Evolutionary conservation across 2,113 vertebrate genomes (phyloP).

Genomic region (Zapornia atra): DNA sequence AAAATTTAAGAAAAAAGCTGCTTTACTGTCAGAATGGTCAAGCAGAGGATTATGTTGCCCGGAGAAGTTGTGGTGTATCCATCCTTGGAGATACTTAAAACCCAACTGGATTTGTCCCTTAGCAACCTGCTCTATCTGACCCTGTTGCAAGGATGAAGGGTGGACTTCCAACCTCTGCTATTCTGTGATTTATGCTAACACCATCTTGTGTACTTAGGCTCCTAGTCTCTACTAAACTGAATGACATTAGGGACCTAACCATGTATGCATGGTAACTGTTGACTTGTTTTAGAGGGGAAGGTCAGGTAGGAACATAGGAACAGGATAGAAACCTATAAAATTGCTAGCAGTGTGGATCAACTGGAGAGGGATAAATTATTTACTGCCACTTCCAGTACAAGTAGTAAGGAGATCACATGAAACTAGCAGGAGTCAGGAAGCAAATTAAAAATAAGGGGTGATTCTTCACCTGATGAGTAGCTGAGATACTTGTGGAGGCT

Average conservation of each 20-base stretch:
- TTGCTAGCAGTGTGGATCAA: background rate
- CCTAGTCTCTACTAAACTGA: background rate
- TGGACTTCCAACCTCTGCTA: background rate
- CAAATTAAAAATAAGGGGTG: background rate
- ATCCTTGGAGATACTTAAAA: no score
- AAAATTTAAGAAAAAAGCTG: no score
- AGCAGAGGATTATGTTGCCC: no score
- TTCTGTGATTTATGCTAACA: background rate
- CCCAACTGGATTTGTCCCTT: no score
- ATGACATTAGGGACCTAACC: background rate
- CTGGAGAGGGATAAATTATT: background rate
- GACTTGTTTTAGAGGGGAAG: background rate
- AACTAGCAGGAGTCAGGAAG: background rate
- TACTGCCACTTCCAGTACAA: background rate
- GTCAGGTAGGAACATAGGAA: background rate
- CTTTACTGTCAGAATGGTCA: no score
- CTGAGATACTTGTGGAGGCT: background rate
- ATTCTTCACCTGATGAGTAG: no score
- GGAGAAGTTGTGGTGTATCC: no score
- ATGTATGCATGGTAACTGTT: background rate
- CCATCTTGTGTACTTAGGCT: background rate
- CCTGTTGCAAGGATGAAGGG: background rate
- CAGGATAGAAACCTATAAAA: background rate
- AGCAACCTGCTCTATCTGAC: background rate
- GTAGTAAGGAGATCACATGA: background rate